Base-by-base conservation (phyloP, 2,797 vertebrate genomes). In the Serranus cabrilla region DNA sequence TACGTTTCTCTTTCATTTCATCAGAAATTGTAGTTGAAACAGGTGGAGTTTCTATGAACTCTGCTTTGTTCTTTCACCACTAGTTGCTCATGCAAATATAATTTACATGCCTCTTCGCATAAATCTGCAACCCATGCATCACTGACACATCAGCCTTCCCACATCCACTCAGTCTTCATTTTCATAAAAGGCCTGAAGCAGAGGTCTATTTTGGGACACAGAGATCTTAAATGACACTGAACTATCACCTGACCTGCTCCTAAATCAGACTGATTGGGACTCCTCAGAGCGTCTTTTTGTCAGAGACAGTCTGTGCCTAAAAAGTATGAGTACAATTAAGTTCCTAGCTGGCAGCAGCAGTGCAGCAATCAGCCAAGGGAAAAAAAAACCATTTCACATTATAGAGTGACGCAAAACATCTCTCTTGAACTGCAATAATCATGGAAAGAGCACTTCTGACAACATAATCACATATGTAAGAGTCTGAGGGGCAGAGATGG, bases 31-130 rank as follows among this genome's bases (percentile, higher is more conserved):
- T 0, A 52, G 17, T 27, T 56, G 27, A 21, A 63, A 18, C 57
- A 54, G 13, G 49, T n/a, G 39, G 5, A 56, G 18, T 1, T 17
- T 42, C 50, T 62, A 50, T 43, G 11, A 63, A 51, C 52, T 54
- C 59, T 13, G 62, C 25, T 10, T 76, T 73, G 63, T 64, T 78
- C 67, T 56, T 60, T 68, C 25, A 47, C 57, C 80, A 73, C 77
- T 61, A 80, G 73, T 71, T 81, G 74, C 73, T 82, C 73, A 76
- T 82, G 66, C 55, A 82, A 88, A 87, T 82, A 50, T 16, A 34
- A 80, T 88, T 83, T 71, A 54, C 76, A 78, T 81, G 46, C 51
- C 66, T 49, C 61, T 89, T 87, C 87, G 82, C 80, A 87, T 90
- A 82, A 83, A 78, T 81, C 66, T 77, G 45, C 62, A 76, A 40